Evolutionary conservation across 2,797 vertebrate species (phyloP), one percentile per base, ranked within the genome.

Genomic region (Decapterus maruadsi): DNA sequence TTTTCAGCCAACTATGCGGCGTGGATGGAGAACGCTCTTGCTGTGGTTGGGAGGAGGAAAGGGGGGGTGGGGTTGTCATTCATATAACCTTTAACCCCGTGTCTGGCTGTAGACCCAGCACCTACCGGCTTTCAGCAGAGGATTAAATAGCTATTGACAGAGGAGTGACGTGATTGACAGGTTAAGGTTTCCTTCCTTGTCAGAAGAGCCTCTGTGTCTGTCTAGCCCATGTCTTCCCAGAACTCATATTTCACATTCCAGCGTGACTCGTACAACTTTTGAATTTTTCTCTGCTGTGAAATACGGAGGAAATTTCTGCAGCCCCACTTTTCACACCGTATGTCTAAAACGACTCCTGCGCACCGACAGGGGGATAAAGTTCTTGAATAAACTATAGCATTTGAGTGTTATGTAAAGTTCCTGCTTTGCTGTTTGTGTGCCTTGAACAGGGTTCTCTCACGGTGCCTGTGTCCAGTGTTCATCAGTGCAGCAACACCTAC

Each of bases 111-210:
- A 9, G 64, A 79, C 84, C 72, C 85, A 54, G 89, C 77, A 74
- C 75, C 87, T 26, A 81, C 46, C 77, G 81, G 79, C 88, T 93
- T 88, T 91, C 90, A 91, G 63, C 87, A 81, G 46, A 75, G 84
- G 91, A 92, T 93, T 93, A 93, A 77, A 77, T 85, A 81, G 59
- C 81, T 85, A 90, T 91, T 93, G 92, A 92, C 90, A 88, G 91
- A 90, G 68, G 84, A 88, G 90, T 84, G 86, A 82, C 36, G 56
- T 91, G 93, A 93, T 84, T 93, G 93, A 93, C 92, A 92, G 63
- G 75, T 85, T 87, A 79, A 78, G 77, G 75, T 89, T 87, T 90
- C 85, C 70, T 80, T 87, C 78, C 77, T 77, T 54, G 77, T 91
- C 89, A 82, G 83, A 77, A 76, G 72, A 80, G 82, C 75, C 80